These are phyloP conservation scores for Caenorhabditis macrosperma DNA, from an alignment of 2,888 invertebrate species.

Conservation along the genomic window DNA sequence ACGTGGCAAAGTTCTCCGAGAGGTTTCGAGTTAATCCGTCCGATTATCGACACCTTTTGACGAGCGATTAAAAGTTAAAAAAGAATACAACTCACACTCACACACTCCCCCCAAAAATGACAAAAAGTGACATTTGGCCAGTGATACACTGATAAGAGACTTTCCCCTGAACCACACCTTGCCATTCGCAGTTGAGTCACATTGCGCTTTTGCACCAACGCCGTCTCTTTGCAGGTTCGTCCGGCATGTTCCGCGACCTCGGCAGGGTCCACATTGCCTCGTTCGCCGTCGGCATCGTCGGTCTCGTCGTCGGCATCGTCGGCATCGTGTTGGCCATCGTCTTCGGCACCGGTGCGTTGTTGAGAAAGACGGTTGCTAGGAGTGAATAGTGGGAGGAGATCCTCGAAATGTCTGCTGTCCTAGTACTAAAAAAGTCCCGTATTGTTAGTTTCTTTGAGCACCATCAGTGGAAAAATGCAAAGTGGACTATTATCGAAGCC, in stretches of 20 bases:
- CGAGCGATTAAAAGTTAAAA: conserved; percentile 49
- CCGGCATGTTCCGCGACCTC: conserved; percentile 44
- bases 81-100: conserved; percentile 40
- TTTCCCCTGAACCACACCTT: conserved; percentile 25
- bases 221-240: conserved; percentile 6
- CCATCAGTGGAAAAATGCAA: too few relatives aligned
- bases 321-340: conserved; percentile 57
- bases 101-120: not conserved
- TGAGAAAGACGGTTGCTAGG: too few relatives aligned
- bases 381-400: too few relatives aligned
- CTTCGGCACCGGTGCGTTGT: conserved; percentile 47
- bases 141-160: conserved; percentile 23
- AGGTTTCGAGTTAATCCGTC: conserved; percentile 20
- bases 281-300: conserved; percentile 53
- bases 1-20: not conserved
- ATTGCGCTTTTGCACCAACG: not conserved
- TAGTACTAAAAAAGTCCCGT: not conserved
- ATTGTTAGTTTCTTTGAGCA: too few relatives aligned
- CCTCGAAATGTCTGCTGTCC: too few relatives aligned
- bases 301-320: conserved; percentile 43
- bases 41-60: conserved; percentile 36
- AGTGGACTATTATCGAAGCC: too few relatives aligned
- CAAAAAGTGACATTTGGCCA: conserved; percentile 29
- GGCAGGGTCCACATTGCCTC: conserved; percentile 56
- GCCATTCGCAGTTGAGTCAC: not conserved